These are phyloP conservation scores for Heterocephalus glaber DNA, from an alignment of 2,113 vertebrate genomes.

Conservation along the genomic window DNA sequence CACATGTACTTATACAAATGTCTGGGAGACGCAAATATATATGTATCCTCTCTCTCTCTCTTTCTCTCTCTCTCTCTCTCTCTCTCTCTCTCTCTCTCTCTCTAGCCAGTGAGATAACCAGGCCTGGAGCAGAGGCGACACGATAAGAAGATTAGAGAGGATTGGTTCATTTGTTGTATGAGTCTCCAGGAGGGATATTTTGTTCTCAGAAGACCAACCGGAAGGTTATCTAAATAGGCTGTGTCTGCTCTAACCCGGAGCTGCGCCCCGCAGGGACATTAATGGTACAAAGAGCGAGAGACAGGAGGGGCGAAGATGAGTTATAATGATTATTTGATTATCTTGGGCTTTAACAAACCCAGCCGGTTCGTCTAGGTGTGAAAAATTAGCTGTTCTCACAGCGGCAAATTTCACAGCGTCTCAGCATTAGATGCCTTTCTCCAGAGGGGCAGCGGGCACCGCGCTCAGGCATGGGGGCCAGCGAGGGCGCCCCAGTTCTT, in stretches of 20 bases:
- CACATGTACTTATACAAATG: neutral
- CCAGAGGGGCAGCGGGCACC: slow-evolving; percentile 1
- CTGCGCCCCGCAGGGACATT: slow-evolving; percentile 80
- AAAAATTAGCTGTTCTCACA: slow-evolving; percentile 80
- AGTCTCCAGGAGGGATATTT: slow-evolving; percentile 83
- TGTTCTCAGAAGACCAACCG: slow-evolving; percentile 83
- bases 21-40: slow-evolving; percentile 25
- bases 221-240: slow-evolving; percentile 89
- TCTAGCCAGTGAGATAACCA: slow-evolving; percentile 82
- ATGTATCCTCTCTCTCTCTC: neutral
- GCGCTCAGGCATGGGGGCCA: neutral
- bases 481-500: slow-evolving; percentile 38
- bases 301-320: slow-evolving; percentile 70
- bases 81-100: slow-evolving; percentile 72
- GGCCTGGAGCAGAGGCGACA: slow-evolving; percentile 84
- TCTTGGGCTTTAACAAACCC: slow-evolving; percentile 82
- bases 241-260: slow-evolving; percentile 82
- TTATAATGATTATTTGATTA: slow-evolving; percentile 78
- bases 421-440: neutral
- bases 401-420: slow-evolving; percentile 2
- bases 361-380: slow-evolving; percentile 78
- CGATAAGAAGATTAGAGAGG: slow-evolving; percentile 88
- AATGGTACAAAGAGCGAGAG: slow-evolving; percentile 77
- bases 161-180: slow-evolving; percentile 86
- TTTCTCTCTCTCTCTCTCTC: neutral